phyloP scores from a whole-genome alignment of 2,113 vertebrate species.

The Mastomys coucha region DNA sequence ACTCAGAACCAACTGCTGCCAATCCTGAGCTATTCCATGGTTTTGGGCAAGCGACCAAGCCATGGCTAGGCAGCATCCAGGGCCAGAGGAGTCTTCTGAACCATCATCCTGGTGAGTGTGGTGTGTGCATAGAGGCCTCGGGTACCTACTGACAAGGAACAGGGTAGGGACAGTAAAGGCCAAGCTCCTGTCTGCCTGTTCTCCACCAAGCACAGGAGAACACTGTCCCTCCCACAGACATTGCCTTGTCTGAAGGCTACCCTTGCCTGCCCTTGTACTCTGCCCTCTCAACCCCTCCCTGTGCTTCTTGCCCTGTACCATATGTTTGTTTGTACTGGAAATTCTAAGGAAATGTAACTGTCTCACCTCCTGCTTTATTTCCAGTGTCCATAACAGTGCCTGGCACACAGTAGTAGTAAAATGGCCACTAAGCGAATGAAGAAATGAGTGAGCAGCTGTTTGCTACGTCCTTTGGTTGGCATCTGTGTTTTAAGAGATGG shows the following conservation, averaged over 20 bases:
- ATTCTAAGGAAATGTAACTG: neutral
- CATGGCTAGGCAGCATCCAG: slow-evolving; percentile 35
- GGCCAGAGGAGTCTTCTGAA: slow-evolving; percentile 2
- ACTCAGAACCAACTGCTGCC: slow-evolving; percentile 18
- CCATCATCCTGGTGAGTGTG: slow-evolving; percentile 19
- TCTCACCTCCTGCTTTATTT: neutral
- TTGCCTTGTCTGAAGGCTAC: neutral
- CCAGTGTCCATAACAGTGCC: neutral
- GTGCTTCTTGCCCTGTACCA: neutral
- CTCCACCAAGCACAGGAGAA: neutral
- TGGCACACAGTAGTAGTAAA: neutral
- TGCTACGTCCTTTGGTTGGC: neutral
- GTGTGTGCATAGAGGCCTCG: fast-evolving
- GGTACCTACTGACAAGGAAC: neutral
- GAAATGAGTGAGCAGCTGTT: neutral
- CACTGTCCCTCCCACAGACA: too few relatives aligned
- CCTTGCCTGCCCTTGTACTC: neutral
- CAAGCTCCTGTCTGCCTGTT: neutral
- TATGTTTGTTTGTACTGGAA: neutral
- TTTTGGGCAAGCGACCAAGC: slow-evolving; percentile 41
- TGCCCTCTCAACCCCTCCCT: neutral
- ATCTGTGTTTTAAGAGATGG: neutral
- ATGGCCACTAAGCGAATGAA: neutral
- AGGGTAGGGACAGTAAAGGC: neutral
- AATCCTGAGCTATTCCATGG: slow-evolving; percentile 8